Conservation (phyloP, 2,113 vertebrate species). For the Rhegmatorhina hoffmannsi region DNA sequence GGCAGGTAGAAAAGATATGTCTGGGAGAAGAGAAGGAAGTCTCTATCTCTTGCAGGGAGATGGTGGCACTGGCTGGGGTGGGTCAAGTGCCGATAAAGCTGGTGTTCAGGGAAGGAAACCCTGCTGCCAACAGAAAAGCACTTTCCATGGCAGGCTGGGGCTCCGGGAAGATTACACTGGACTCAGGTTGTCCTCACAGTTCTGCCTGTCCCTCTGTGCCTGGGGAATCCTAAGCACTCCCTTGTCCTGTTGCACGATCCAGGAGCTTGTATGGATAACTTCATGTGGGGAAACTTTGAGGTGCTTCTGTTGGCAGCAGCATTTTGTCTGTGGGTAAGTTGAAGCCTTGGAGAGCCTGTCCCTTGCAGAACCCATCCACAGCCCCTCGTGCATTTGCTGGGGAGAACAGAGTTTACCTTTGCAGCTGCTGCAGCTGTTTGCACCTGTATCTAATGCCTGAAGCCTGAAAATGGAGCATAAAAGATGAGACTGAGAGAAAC, state of each 20-base stretch:
- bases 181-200: background rate
- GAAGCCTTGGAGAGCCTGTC: accelerated
- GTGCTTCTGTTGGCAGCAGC: background rate
- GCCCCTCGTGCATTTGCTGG: background rate
- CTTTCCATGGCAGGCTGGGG: background rate
- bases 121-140: background rate
- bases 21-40: background rate
- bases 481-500: background rate
- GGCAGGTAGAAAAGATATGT: background rate
- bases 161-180: background rate
- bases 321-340: background rate
- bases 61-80: background rate
- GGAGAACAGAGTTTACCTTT: background rate
- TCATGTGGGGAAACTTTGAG: background rate
- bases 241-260: background rate
- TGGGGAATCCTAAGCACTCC: background rate
- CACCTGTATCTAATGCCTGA: background rate
- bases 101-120: background rate
- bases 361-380: background rate
- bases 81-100: background rate
- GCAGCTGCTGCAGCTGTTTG: background rate
- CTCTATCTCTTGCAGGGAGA: background rate
- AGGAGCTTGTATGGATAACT: accelerated
- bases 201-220: background rate
- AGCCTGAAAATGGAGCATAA: background rate